Percentiles rank a stretch among this genome's conserved stretches.
Evolutionary conservation across 2,797 vertebrate species (phyloP).

Genomic region (Mus caroli): DNA sequence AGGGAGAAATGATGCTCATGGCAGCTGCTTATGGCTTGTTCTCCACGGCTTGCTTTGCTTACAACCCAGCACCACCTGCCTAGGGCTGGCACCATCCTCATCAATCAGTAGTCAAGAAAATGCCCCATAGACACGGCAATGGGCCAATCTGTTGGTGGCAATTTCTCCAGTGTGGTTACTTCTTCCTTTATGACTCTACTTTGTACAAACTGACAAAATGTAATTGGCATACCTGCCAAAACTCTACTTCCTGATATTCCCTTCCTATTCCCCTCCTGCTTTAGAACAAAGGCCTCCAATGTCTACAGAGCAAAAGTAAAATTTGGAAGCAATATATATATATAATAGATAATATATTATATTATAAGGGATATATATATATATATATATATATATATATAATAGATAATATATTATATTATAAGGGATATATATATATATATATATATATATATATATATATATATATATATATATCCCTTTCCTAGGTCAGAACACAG

Average conservation of each 20-base stretch:
- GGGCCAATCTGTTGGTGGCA: not conserved
- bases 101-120: not conserved
- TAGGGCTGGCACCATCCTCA: not conserved
- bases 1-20: not conserved
- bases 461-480: too few relatives aligned
- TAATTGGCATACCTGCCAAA: too few relatives aligned
- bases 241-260: fast-evolving
- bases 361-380: too few relatives aligned
- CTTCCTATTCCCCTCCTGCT: not conserved
- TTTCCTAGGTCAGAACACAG: not conserved
- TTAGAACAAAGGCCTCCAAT: not conserved
- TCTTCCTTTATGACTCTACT: not conserved
- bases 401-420: too few relatives aligned
- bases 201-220: not conserved
- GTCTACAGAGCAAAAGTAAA: not conserved
- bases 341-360: too few relatives aligned
- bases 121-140: not conserved
- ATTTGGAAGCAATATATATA: not conserved
- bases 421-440: too few relatives aligned
- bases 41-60: not conserved
- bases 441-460: too few relatives aligned
- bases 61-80: not conserved
- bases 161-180: not conserved
- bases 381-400: too few relatives aligned
- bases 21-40: not conserved